phyloP scores from a whole-genome alignment of 2,797 vertebrate species.

The Cygnus olor region DNA sequence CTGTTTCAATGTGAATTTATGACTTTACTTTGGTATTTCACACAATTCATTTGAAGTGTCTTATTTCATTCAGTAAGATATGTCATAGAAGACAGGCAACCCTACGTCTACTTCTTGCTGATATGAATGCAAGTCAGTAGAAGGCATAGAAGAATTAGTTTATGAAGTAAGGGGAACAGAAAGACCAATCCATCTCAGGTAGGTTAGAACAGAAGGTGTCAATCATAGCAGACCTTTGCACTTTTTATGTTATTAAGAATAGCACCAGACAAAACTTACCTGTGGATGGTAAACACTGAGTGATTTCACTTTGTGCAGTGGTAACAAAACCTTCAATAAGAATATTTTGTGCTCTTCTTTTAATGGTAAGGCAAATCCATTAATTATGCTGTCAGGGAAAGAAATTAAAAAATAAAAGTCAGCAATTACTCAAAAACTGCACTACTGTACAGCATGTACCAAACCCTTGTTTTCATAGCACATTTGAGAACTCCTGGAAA shows the following conservation, averaged over 20 bases:
- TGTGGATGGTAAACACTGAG: conserved; percentile 99
- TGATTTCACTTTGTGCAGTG: conserved; percentile 98
- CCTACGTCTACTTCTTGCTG: background rate
- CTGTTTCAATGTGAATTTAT: background rate
- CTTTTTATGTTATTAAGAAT: background rate
- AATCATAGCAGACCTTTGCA: background rate
- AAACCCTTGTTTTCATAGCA: background rate
- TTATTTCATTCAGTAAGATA: background rate
- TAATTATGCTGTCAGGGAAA: conserved; percentile 90
- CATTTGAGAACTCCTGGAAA: background rate
- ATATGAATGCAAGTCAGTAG: background rate
- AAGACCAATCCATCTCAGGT: background rate
- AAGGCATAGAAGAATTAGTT: background rate
- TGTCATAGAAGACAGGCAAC: background rate
- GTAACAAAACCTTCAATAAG: conserved; percentile 95
- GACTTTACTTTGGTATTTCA: background rate
- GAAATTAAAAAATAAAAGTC: background rate
- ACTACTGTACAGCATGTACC: background rate
- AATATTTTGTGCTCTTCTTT: conserved; percentile 99
- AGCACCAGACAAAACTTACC: conserved; percentile 70
- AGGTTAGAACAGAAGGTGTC: background rate
- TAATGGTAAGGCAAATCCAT: conserved; percentile 98
- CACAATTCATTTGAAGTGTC: background rate
- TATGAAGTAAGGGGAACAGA: background rate
- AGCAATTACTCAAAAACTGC: background rate